phyloP scores from a whole-genome alignment of 2,888 invertebrate genomes.

The Drosophila imparisetae region DNA sequence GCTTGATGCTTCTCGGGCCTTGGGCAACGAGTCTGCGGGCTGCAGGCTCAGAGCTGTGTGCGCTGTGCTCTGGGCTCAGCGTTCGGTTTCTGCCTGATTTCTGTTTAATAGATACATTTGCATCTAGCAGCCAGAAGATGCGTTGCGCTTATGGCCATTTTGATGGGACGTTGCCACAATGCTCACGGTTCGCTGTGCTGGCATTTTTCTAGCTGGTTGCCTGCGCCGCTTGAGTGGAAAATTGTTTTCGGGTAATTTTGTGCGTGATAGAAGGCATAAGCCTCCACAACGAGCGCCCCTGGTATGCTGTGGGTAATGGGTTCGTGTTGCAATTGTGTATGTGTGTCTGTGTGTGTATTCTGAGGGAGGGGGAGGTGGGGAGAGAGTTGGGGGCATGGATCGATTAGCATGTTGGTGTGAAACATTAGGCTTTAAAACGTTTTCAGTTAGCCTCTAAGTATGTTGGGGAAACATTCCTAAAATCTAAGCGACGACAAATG shows the following conservation, averaged over 20 bases:
- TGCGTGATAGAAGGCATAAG: constrained; percentile 47
- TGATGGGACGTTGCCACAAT: constrained; percentile 58
- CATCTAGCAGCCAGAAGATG: constrained; percentile 61
- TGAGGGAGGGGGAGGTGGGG: no score
- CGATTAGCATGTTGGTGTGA: constrained; percentile 60
- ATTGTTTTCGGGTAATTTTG: constrained; percentile 74
- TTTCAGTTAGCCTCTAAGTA: constrained; percentile 56
- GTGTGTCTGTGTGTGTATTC: neutral
- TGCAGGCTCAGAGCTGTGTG: constrained; percentile 20
- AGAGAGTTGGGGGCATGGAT: constrained; percentile 10
- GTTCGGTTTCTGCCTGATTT: constrained; percentile 61
- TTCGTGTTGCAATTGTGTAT: constrained; percentile 1
- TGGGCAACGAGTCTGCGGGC: constrained; percentile 29
- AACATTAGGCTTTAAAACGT: constrained; percentile 61
- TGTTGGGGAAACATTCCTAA: constrained; percentile 14
- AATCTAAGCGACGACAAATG: constrained; percentile 14
- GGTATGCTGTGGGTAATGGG: constrained; percentile 63
- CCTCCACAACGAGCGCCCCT: constrained; percentile 15
- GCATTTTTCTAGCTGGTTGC: constrained; percentile 76
- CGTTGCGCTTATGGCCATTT: constrained; percentile 61
- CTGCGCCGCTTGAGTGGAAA: constrained; percentile 73
- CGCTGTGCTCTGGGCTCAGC: neutral
- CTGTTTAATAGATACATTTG: constrained; percentile 79
- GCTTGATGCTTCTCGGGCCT: constrained; percentile 31
- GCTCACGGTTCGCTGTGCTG: constrained; percentile 37